phyloP scores from a whole-genome alignment of 2,888 invertebrate species.

The Actias luna region DNA sequence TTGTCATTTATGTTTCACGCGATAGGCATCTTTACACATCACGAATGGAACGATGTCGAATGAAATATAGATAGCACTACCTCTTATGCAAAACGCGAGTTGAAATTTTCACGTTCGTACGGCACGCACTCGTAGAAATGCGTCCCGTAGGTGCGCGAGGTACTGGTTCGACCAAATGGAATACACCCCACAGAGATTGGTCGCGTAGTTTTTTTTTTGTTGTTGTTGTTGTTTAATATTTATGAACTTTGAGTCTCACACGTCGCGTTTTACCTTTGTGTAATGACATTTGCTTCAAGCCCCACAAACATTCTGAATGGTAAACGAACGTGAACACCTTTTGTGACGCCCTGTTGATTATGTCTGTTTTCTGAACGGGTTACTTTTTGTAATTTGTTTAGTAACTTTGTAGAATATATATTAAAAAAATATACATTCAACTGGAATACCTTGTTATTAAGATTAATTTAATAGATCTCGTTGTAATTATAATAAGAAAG shows the following conservation, averaged over 20 bases:
- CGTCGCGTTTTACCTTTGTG: slow-evolving; percentile 63
- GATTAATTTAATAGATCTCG: background rate
- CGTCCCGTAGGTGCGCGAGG: slow-evolving; percentile 57
- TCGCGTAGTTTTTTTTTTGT: slow-evolving; percentile 68
- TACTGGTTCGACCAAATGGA: slow-evolving; percentile 60
- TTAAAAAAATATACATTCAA: background rate
- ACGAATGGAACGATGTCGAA: slow-evolving; percentile 52
- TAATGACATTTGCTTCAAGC: slow-evolving; percentile 67
- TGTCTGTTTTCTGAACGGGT: slow-evolving; percentile 16
- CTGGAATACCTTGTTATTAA: background rate
- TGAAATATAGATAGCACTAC: slow-evolving; percentile 71
- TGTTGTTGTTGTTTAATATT: slow-evolving; percentile 74
- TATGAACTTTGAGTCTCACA: slow-evolving; percentile 67
- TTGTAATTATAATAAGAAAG: too few relatives aligned
- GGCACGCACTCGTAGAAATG: slow-evolving; percentile 61
- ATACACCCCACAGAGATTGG: slow-evolving; percentile 70
- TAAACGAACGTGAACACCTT: slow-evolving; percentile 52
- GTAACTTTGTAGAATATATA: background rate
- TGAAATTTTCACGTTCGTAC: slow-evolving; percentile 62
- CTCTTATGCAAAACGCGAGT: slow-evolving; percentile 67
- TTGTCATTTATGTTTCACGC: slow-evolving; percentile 72
- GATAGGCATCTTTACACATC: slow-evolving; percentile 65
- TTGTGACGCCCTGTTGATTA: slow-evolving; percentile 47
- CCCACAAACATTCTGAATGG: slow-evolving; percentile 58
- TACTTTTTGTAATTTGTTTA: slow-evolving; percentile 5